Evolutionary conservation across 2,888 invertebrate genomes (phyloP).

Genomic region (Mechanitis messenoides): DNA sequence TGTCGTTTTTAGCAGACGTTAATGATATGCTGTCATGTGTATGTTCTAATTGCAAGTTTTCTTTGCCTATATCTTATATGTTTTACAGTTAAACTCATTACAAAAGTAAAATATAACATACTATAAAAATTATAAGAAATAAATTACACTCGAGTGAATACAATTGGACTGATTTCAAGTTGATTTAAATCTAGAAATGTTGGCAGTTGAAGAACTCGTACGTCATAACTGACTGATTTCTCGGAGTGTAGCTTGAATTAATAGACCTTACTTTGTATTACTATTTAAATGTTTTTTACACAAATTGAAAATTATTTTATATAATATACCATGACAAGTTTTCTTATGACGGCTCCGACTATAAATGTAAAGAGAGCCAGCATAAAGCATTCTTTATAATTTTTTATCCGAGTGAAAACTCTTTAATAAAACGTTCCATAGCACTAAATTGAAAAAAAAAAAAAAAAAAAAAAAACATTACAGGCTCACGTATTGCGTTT

Average conservation of each 20-base stretch:
- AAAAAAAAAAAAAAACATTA: constrained; percentile 21
- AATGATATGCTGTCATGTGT: constrained; percentile 26
- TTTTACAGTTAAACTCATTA: not conserved
- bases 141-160: constrained; percentile 13
- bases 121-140: constrained; percentile 7
- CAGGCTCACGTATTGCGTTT: constrained; percentile 30
- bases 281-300: no score
- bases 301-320: not conserved
- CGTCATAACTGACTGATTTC: constrained; percentile 20
- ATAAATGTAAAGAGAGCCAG: not conserved
- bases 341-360: not conserved
- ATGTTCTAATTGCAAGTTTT: constrained; percentile 2
- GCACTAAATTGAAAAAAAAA: constrained; percentile 27
- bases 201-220: constrained; percentile 21
- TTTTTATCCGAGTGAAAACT: constrained; percentile 11
- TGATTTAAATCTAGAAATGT: constrained; percentile 22
- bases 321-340: not conserved
- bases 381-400: constrained; percentile 6
- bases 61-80: no score
- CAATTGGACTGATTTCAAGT: constrained; percentile 24
- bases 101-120: not conserved
- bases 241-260: constrained; percentile 1
- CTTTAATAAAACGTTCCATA: constrained; percentile 25
- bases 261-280: no score
- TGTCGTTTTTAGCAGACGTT: constrained; percentile 31